Evolutionary conservation across 2,888 invertebrate genomes (phyloP).

Genomic region (Mesopsocus fuscifrons): DNA sequence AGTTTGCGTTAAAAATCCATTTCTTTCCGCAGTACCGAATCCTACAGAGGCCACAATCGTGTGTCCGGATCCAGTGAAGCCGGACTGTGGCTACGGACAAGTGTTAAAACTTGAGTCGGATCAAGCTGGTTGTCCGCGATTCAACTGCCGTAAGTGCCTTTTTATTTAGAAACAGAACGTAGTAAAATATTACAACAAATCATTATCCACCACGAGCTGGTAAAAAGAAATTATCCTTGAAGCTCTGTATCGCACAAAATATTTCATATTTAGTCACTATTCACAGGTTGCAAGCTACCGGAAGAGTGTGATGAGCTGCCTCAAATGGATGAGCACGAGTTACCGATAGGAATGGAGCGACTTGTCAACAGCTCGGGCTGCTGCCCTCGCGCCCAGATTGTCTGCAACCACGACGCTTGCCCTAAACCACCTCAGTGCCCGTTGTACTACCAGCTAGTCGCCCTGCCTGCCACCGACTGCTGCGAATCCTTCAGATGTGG

Average conservation of each 20-base stretch:
- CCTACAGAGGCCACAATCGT: conserved; percentile 26
- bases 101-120: conserved; percentile 43
- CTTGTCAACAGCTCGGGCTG: conserved; percentile 43
- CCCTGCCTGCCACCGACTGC: conserved; percentile 30
- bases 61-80: conserved; percentile 46
- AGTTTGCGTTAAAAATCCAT: too few species aligned
- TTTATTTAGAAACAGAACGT: too few species aligned
- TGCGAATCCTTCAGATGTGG: too few species aligned
- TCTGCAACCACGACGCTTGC: conserved; percentile 43
- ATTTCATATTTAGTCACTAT: not conserved
- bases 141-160: conserved; percentile 44
- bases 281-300: conserved; percentile 51
- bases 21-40: conserved; percentile 29
- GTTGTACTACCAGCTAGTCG: conserved; percentile 32
- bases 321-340: conserved; percentile 25
- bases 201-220: too few species aligned
- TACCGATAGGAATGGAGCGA: conserved; percentile 42
- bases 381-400: conserved; percentile 39
- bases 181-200: not conserved
- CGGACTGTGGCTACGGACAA: conserved; percentile 52
- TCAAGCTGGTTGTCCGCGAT: conserved; percentile 47
- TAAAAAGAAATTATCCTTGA: too few species aligned
- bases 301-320: conserved; percentile 42
- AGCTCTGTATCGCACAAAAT: not conserved
- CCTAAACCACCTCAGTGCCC: conserved; percentile 38